phyloP scores from a whole-genome alignment of 2,888 invertebrate genomes.

The Leptinotarsa tumamoca region DNA sequence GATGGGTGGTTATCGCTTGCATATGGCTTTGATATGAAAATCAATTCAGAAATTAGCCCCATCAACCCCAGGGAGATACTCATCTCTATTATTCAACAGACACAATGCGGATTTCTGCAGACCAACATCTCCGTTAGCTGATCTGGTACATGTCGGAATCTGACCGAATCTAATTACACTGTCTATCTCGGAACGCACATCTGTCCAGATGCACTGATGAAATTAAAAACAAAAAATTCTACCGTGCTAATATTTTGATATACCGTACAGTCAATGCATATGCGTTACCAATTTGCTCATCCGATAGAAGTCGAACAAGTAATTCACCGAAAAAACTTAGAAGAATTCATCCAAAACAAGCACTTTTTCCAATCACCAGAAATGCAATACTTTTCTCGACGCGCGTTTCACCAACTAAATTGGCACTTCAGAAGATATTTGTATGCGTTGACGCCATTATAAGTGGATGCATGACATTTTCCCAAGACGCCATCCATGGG shows the following conservation, averaged over 20 bases:
- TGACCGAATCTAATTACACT: neutral
- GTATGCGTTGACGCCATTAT: no score
- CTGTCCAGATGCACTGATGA: neutral
- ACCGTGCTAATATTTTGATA: neutral
- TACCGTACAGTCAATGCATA: no score
- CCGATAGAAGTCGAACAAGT: no score
- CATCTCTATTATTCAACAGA: conserved; percentile 9
- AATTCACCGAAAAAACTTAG: no score
- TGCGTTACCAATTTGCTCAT: no score
- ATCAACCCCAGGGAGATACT: neutral
- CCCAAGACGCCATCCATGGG: no score
- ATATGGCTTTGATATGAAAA: neutral
- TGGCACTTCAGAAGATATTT: no score
- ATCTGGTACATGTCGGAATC: conserved; percentile 1
- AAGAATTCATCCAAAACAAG: no score
- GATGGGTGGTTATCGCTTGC: neutral
- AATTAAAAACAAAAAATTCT: neutral
- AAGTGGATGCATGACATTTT: no score
- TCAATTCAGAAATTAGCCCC: neutral
- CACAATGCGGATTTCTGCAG: neutral
- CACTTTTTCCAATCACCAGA: no score
- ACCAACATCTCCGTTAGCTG: neutral
- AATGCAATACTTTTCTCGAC: no score
- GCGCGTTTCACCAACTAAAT: no score
- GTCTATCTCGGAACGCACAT: neutral